Conservation (phyloP, 2,888 invertebrate species). For the Yponomeuta evonymella region DNA sequence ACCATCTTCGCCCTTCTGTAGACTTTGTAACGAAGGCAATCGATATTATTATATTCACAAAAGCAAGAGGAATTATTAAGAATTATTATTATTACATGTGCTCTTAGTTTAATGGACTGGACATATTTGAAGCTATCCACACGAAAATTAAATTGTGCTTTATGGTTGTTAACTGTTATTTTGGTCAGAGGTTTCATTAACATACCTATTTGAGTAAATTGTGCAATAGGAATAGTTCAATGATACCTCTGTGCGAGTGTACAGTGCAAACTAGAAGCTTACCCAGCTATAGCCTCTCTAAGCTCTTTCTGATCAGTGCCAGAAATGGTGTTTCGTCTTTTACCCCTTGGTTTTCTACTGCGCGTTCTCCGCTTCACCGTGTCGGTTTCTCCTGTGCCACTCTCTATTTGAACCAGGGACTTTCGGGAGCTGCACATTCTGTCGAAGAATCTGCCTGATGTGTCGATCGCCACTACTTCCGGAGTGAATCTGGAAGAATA, state of each 20-base stretch:
- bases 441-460: conserved; percentile 90
- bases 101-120: conserved; percentile 37
- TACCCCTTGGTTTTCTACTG: conserved; percentile 85
- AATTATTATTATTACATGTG: conserved; percentile 58
- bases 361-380: conserved; percentile 82
- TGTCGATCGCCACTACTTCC: conserved; percentile 91
- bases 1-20: conserved; percentile 40
- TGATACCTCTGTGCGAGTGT: conserved; percentile 54
- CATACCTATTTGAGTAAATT: background rate
- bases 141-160: conserved; percentile 52
- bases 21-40: conserved; percentile 40
- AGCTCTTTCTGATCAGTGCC: conserved; percentile 94
- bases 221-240: conserved; percentile 28
- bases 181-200: conserved; percentile 3
- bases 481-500: conserved; percentile 83
- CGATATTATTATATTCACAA: conserved; percentile 69
- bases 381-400: conserved; percentile 69
- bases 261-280: conserved; percentile 76
- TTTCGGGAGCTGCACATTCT: conserved; percentile 91
- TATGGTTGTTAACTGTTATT: conserved; percentile 41
- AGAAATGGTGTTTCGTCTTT: conserved; percentile 92
- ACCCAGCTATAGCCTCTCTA: conserved; percentile 89
- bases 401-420: conserved; percentile 81
- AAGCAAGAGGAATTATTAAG: conserved; percentile 66
- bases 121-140: conserved; percentile 56